Evolutionary conservation across 1,140 invertebrate genomes (phyloP), one percentile per base, ranked within the genome.

Genomic region (Drosophila bipectinata): DNA sequence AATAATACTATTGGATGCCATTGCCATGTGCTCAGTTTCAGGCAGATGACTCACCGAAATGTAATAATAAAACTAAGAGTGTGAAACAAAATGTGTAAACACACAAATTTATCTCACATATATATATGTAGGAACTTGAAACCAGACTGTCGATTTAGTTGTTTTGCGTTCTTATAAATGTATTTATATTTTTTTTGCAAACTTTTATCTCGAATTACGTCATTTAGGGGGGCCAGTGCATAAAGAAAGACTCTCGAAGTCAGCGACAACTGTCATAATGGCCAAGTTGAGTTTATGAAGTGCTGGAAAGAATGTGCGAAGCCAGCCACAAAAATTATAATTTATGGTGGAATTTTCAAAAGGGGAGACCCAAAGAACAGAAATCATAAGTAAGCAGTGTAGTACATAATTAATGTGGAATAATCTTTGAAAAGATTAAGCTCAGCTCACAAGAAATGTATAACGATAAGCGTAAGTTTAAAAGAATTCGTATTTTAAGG

Each of bases 121-220:
- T 32, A 32, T 32, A 32, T 8, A 32, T 32, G 10, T 8, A 32
- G 32, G 34, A 37, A 37, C 34, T 37, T 37, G 34, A 37, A 37
- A 12, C 34, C 3, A 37, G 18, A 47, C 48, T 60, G 21, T 24
- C 47, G 47, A 49, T 60, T 51, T 51, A 14, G 14, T 51, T 34
- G 48, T 49, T 60, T 51, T 73, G 34, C 34, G 10, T 44, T 44
- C 14, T 44, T 44, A 18, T 32, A 32, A 7, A 39, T 4, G 10
- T 41, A n/a, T 15, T 41, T 14, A n/a, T 14, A 18, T 41, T 41
- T 15, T 14, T 24, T 41, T 18, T 2, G 32, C 48, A 37, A 44
- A 60, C 44, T 49, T 67, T 48, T 78, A 58, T 64, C 30, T 87
- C 48, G 71, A n/a, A 62, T 87, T 81, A 72, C 82, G 82, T 58